Conservation (phyloP, 2,113 vertebrate genomes). For the Felis chaus region DNA sequence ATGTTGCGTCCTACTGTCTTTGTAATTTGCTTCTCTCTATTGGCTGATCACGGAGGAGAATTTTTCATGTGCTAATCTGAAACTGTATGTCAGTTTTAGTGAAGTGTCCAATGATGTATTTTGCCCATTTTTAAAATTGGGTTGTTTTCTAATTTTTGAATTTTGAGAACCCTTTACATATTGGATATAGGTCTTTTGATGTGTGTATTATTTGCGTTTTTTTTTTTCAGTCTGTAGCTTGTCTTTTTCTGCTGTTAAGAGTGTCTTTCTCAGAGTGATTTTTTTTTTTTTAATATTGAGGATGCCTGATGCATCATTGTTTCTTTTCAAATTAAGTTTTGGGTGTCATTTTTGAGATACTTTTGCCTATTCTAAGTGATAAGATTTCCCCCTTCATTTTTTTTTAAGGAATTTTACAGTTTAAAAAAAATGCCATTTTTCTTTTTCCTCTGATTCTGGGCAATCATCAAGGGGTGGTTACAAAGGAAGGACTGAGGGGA, state of each 20-base stretch:
- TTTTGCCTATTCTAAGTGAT: neutral
- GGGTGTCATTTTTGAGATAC: neutral
- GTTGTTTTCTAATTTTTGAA: neutral
- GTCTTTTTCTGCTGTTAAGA: neutral
- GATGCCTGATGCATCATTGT: neutral
- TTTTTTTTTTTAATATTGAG: neutral
- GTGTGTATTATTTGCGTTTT: neutral
- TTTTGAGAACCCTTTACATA: neutral
- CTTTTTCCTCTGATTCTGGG: neutral
- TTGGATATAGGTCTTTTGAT: neutral
- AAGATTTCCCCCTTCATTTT: neutral
- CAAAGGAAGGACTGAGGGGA: neutral
- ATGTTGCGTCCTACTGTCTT: neutral
- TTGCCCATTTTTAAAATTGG: neutral
- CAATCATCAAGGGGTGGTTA: neutral
- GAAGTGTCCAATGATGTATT: neutral
- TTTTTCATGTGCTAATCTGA: neutral
- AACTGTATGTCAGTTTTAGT: neutral
- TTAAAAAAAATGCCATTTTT: neutral
- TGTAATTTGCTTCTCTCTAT: neutral
- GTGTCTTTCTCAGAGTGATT: neutral
- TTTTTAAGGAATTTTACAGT: neutral
- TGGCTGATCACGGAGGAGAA: neutral
- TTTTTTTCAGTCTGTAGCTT: neutral
- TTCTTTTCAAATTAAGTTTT: neutral